Evolutionary conservation across 2,113 vertebrate genomes (phyloP).

Genomic region (Pachyramphus minor): DNA sequence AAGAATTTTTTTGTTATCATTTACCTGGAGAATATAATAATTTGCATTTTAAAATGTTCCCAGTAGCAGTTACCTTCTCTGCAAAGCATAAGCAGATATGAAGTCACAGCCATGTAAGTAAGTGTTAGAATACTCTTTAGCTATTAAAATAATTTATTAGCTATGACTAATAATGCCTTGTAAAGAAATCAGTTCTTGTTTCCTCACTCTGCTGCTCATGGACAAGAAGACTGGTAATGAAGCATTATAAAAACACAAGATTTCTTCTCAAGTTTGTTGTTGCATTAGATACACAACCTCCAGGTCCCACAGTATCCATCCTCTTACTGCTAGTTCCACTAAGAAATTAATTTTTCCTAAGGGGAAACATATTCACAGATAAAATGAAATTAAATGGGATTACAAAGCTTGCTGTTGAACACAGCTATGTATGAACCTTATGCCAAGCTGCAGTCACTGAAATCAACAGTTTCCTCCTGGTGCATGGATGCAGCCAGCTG

Average conservation of each 20-base stretch:
- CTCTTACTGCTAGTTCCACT: background rate
- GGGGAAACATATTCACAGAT: background rate
- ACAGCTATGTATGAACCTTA: background rate
- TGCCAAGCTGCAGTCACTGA: background rate
- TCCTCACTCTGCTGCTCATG: background rate
- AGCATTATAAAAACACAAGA: background rate
- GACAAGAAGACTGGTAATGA: background rate
- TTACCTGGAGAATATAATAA: background rate
- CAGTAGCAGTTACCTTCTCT: background rate
- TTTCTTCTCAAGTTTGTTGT: background rate
- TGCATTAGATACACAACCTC: background rate
- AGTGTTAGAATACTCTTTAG: background rate
- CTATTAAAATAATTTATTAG: background rate
- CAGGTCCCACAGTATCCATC: background rate
- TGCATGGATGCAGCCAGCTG: background rate
- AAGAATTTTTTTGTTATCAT: background rate
- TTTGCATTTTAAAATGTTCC: background rate
- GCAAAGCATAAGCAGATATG: background rate
- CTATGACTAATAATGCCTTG: background rate
- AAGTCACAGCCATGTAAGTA: background rate
- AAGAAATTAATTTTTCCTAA: background rate
- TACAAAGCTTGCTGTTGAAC: background rate
- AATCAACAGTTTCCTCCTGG: background rate
- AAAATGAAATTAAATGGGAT: background rate
- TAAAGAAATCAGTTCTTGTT: constrained; percentile 11